Evolutionary conservation across 53 echinoderm and acorn worm genomes (phyloP), one percentile per base, ranked within the genome.

Genomic region (Crossaster papposus): DNA sequence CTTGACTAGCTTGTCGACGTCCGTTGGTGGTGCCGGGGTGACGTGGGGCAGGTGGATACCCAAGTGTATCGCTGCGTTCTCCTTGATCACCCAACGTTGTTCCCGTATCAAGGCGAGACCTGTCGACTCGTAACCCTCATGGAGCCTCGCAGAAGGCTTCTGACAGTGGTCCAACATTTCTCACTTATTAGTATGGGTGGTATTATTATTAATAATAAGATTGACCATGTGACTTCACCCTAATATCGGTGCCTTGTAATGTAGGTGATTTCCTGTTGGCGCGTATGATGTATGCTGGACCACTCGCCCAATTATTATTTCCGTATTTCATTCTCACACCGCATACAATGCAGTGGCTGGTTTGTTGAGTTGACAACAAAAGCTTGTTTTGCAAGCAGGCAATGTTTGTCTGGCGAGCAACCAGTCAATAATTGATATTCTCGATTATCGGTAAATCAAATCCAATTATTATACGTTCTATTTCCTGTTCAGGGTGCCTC

Each of bases 281-380:
- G 74, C 12, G 29, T 17, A 20, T 58, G 15, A 58, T n/a, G n/a
- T n/a, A 20, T 68, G 20, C 24, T 68, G 35, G 2, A 30, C 74
- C 74, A 73, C 74, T 73, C 74, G 35, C 70, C 70, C 70, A n/a
- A 74, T 13, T 20, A 32, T 72, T 72, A 74, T 74, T 74, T 74
- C 75, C 75, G 33, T 74, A 74, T 74, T 33, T 36, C 68, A 68
- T 15, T 58, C 62, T 23, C 17, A 3, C 62, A 62, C 23, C 10
- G 68, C n/a, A n/a, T 26, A 68, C 68, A 20, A 74, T 12, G 23
- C 36, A 13, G 23, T 31, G 6, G 34, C 31, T 33, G 13, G 72
- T 13, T 5, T 30, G 13, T 5, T 71, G 71, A 26, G 11, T 71
- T 68, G 68, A 58, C 58, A 58, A 58, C 15, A 58, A 15, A 58